Evolutionary conservation across 2,113 vertebrate species (phyloP).

Genomic region (Thamnaconus septentrionalis): DNA sequence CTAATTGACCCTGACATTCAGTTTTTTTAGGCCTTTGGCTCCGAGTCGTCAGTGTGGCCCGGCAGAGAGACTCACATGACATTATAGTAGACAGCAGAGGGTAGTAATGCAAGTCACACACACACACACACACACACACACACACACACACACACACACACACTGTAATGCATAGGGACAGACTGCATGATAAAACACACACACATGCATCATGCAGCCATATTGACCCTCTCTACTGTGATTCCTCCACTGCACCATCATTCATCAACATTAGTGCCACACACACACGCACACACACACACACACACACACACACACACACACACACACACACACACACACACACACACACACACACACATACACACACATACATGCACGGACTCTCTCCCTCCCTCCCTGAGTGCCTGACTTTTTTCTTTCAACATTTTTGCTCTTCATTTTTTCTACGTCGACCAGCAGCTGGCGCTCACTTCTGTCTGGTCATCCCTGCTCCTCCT

Average conservation of each 20-base stretch:
- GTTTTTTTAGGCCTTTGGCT: constrained; percentile 28
- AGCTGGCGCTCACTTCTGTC: constrained; percentile 28
- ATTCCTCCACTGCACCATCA: constrained; percentile 54
- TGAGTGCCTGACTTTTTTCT: constrained; percentile 47
- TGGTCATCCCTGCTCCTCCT: neutral
- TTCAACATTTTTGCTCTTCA: constrained; percentile 34
- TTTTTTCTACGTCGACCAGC: constrained; percentile 45
- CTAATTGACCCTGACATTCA: constrained; percentile 49
- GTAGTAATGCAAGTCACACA: too few species aligned
- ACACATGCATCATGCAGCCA: constrained; percentile 10
- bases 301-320: constrained; percentile 3
- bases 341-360: too few species aligned
- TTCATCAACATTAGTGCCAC: constrained; percentile 64
- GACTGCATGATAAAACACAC: neutral
- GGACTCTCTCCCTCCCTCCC: constrained; percentile 6
- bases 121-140: too few species aligned
- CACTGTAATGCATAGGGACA: constrained; percentile 6
- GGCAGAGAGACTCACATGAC: too few species aligned
- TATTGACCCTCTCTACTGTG: constrained; percentile 48
- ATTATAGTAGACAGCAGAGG: too few species aligned
- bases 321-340: constrained; percentile 7
- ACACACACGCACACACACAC: constrained; percentile 9
- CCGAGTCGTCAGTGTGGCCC: too few species aligned
- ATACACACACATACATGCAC: too few species aligned
- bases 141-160: constrained; percentile 17